Evolutionary conservation across 2,888 invertebrate species (phyloP).

Genomic region (Micropterix aruncella): DNA sequence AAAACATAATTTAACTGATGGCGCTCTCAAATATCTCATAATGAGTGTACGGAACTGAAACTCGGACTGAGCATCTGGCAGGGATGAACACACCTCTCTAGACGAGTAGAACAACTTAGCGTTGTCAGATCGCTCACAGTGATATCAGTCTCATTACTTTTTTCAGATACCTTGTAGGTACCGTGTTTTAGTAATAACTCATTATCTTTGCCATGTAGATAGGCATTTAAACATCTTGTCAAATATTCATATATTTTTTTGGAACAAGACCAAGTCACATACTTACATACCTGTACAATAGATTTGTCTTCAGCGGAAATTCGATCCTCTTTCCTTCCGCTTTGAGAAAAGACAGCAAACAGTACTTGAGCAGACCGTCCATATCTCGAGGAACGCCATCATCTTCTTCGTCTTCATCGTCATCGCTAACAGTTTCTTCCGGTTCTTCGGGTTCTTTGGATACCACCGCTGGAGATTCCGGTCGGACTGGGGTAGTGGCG

Average conservation of each 20-base stretch:
- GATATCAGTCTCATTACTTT: no score
- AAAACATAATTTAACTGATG: no score
- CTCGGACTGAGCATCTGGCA: no score
- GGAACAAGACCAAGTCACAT: neutral
- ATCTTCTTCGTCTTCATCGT: conserved; percentile 13
- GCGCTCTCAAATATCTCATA: no score
- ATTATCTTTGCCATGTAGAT: neutral
- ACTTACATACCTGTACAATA: conserved; percentile 56
- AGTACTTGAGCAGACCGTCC: conserved; percentile 60
- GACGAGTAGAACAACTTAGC: no score
- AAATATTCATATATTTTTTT: neutral
- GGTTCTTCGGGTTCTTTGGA: neutral
- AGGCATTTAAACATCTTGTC: neutral
- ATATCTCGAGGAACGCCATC: conserved; percentile 34
- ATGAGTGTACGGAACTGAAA: no score
- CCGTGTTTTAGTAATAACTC: no score
- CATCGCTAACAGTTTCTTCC: neutral
- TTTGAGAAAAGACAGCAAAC: conserved; percentile 69
- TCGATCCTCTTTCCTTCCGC: conserved; percentile 51
- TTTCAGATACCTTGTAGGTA: no score
- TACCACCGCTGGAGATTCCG: neutral
- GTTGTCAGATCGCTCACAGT: no score
- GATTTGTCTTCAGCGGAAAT: conserved; percentile 68
- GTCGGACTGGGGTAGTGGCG: neutral
- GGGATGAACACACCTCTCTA: no score